Conservation (phyloP, 1,140 invertebrate species). For the Drosophila fuyamai region DNA sequence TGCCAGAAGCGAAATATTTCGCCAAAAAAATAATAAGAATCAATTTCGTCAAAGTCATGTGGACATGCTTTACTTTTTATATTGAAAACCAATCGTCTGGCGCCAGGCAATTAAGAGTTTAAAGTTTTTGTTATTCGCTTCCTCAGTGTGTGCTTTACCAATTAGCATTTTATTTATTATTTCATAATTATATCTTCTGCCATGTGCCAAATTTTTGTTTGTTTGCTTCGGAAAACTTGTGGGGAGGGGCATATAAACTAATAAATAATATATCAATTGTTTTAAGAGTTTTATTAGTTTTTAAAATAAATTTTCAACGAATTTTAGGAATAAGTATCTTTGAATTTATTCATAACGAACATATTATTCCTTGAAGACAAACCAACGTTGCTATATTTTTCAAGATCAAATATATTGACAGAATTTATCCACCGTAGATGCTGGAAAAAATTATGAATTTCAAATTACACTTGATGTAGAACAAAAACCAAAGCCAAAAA, state of each 20-base stretch:
- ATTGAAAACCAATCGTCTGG: slow-evolving; percentile 60
- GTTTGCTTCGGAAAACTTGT: slow-evolving; percentile 6
- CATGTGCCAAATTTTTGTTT: slow-evolving; percentile 29
- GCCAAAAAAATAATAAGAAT: slow-evolving; percentile 17
- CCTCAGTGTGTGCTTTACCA: slow-evolving; percentile 35
- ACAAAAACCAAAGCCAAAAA: slow-evolving; percentile 10
- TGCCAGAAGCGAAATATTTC: slow-evolving; percentile 10
- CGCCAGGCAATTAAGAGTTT: slow-evolving; percentile 70
- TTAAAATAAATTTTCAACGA: too few species aligned
- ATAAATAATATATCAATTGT: background rate
- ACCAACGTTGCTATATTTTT: background rate
- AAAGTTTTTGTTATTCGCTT: slow-evolving; percentile 40
- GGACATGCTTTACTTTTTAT: slow-evolving; percentile 45
- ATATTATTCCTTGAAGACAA: background rate
- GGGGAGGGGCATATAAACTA: background rate
- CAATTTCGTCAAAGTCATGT: slow-evolving; percentile 30
- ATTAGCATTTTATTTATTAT: slow-evolving; percentile 67
- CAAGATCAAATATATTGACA: slow-evolving; percentile 1
- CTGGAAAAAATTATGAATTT: slow-evolving; percentile 16
- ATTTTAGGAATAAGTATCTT: too few species aligned
- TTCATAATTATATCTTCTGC: slow-evolving; percentile 45
- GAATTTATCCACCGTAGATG: background rate
- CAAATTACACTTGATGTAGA: slow-evolving; percentile 37
- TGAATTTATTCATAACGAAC: too few species aligned
- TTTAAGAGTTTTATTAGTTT: too few species aligned